phyloP scores from a whole-genome alignment of 2,113 vertebrate species.

The human region GRCh38 chr12:20363001-20363500 shows the following conservation, averaged over 20 bases:
- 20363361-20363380: background rate
- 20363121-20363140: background rate
- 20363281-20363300: background rate
- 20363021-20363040: no score
- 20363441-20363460: background rate
- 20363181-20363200: background rate
- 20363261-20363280: background rate
- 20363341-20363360: conserved; percentile 46
- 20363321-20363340: background rate
- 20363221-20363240: background rate
- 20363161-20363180: background rate
- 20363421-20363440: background rate
- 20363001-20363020: background rate
- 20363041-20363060: no score
- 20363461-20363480: background rate
- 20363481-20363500: background rate
- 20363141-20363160: background rate
- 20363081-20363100: no score
- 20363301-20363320: background rate
- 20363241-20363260: background rate
- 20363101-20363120: no score
- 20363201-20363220: background rate
- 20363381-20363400: background rate
- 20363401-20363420: background rate
- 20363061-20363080: no score